These are phyloP conservation scores for Lucilia sericata DNA, from an alignment of 1,140 invertebrate genomes.

Conservation along the genomic window DNA sequence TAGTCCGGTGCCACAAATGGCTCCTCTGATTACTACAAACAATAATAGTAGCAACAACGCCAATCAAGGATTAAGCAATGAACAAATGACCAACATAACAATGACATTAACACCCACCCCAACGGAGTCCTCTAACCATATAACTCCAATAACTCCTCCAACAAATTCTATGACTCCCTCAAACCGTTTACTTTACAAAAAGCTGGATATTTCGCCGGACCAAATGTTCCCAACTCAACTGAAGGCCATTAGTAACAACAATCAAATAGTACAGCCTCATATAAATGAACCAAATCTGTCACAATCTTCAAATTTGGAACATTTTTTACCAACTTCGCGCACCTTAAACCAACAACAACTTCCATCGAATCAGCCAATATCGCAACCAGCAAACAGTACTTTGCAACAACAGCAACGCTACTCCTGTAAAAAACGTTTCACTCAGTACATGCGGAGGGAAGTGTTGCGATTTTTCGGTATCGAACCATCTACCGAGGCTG, in stretches of 20 bases:
- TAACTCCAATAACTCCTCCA: conserved; percentile 22
- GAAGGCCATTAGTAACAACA: conserved; percentile 1
- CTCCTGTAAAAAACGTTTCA: conserved; percentile 65
- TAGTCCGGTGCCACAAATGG: conserved; percentile 60
- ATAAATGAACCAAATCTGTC: conserved; percentile 28
- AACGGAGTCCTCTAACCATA: background rate
- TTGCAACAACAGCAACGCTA: conserved; percentile 51
- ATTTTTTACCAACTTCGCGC: background rate
- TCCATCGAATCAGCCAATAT: conserved; percentile 29
- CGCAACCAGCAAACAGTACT: conserved; percentile 21
- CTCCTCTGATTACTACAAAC: background rate
- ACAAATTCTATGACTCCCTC: background rate
- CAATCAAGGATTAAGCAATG: conserved; percentile 13
- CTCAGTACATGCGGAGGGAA: conserved; percentile 75
- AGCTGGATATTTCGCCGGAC: conserved; percentile 1
- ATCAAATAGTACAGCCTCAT: conserved; percentile 21
- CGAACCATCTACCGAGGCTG: conserved; percentile 74
- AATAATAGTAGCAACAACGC: background rate
- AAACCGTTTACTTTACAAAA: conserved; percentile 14
- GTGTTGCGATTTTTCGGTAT: conserved; percentile 81
- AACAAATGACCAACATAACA: conserved; percentile 13
- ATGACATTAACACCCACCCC: conserved; percentile 35
- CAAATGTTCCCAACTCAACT: conserved; percentile 24
- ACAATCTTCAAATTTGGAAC: conserved; percentile 46
- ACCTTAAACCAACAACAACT: conserved; percentile 18